phyloP scores from a whole-genome alignment of 2,113 vertebrate genomes.

The Xerus inauris region DNA sequence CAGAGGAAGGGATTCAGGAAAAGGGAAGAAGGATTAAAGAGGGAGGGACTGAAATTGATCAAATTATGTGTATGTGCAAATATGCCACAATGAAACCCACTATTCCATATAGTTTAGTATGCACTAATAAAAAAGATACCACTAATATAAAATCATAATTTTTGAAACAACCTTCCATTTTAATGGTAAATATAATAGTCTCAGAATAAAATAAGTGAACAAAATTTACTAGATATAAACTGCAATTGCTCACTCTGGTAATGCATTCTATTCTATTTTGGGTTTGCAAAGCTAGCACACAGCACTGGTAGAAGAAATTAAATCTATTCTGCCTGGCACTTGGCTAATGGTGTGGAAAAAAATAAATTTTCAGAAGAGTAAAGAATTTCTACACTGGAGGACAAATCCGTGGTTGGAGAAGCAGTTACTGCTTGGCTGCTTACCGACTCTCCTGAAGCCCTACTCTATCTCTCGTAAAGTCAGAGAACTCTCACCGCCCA shows the following conservation, averaged over 20 bases:
- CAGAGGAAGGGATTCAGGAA: too few species aligned
- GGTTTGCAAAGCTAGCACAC: conserved; percentile 22
- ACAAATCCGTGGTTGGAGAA: background rate
- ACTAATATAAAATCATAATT: background rate
- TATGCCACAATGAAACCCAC: too few species aligned
- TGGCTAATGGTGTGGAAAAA: conserved; percentile 55
- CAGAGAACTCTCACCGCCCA: background rate
- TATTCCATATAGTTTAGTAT: too few species aligned
- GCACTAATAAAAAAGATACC: too few species aligned
- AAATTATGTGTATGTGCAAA: too few species aligned
- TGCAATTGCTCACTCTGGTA: background rate
- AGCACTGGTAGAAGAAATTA: conserved; percentile 30
- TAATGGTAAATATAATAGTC: conserved; percentile 20
- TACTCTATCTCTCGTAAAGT: background rate
- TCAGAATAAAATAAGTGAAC: conserved; percentile 29
- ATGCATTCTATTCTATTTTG: conserved; percentile 32
- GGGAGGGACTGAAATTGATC: too few species aligned
- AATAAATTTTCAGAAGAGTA: conserved; percentile 38
- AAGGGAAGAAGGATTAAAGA: too few species aligned
- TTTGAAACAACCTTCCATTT: conserved; percentile 24
- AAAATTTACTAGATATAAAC: background rate
- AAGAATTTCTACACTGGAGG: conserved; percentile 30
- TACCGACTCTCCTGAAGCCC: background rate
- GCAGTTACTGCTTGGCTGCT: background rate
- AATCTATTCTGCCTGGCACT: conserved; percentile 37